phyloP scores from a whole-genome alignment of 2,797 vertebrate species.

The Chrosomus eos region DNA sequence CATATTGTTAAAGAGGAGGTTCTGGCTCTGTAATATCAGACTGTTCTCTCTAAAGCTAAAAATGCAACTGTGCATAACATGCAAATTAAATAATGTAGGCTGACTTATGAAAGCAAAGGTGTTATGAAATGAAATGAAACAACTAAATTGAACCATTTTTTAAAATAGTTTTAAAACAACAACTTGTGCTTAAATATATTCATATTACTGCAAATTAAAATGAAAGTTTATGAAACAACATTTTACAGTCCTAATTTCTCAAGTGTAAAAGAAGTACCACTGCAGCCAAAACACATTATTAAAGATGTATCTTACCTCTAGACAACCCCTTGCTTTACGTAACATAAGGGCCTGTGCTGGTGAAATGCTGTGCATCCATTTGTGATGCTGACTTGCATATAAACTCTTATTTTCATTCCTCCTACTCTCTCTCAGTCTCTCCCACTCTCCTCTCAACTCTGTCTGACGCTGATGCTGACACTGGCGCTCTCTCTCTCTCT shows the following conservation, averaged over 20 bases:
- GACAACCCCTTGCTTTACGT: slow-evolving; percentile 5
- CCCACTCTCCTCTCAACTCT: slow-evolving; percentile 57
- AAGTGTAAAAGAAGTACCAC: neutral
- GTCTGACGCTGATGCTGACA: slow-evolving; percentile 31
- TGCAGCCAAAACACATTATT: slow-evolving; percentile 7
- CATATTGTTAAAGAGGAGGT: neutral
- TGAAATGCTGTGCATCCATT: slow-evolving; percentile 49
- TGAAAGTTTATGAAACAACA: neutral
- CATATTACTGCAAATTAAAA: neutral
- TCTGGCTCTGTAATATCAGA: neutral
- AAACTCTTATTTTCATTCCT: slow-evolving; percentile 70
- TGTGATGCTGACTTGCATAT: slow-evolving; percentile 58
- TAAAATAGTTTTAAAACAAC: neutral
- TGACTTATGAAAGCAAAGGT: neutral
- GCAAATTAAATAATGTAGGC: neutral
- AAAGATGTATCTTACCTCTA: slow-evolving; percentile 46
- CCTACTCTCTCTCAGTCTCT: slow-evolving; percentile 63
- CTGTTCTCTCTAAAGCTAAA: slow-evolving; percentile 8
- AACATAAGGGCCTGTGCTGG: slow-evolving; percentile 42
- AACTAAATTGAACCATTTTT: neutral
- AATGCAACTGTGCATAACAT: neutral
- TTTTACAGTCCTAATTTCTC: neutral
- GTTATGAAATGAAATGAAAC: neutral
- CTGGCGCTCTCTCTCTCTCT: slow-evolving; percentile 49
- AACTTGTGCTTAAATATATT: neutral